Evolutionary conservation across 2,113 vertebrate species (phyloP).

Genomic region (Cavia porcellus): DNA sequence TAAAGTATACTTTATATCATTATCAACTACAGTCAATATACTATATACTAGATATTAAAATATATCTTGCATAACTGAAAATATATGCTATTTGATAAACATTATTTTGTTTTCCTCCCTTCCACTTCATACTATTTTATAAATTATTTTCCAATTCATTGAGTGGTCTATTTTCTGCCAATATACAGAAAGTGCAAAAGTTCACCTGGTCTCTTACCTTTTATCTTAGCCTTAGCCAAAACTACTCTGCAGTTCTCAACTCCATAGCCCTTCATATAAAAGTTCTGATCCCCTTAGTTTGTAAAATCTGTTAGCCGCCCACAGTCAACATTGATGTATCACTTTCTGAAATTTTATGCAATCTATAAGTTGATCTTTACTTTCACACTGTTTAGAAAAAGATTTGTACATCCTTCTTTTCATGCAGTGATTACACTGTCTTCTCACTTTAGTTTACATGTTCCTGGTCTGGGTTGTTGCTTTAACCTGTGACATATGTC

Average conservation of each 20-base stretch:
- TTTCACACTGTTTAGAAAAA: not conserved
- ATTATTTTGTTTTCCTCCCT: not conserved
- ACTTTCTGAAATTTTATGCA: not conserved
- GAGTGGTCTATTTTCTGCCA: not conserved
- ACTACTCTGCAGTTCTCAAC: not conserved
- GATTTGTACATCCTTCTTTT: not conserved
- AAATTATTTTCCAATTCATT: not conserved
- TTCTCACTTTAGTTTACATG: not conserved
- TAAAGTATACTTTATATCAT: not conserved
- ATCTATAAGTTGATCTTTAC: not conserved
- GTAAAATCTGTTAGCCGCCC: not conserved
- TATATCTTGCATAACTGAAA: not conserved
- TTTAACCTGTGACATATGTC: not conserved
- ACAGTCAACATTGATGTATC: not conserved
- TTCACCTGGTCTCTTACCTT: not conserved
- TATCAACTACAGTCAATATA: not conserved
- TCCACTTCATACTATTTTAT: not conserved
- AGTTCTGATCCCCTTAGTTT: not conserved
- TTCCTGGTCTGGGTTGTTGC: not conserved
- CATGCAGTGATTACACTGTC: not conserved
- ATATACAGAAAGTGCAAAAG: not conserved
- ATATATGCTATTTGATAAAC: not conserved
- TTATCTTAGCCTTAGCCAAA: not conserved
- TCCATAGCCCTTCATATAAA: not conserved
- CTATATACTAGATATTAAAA: not conserved